Percentiles rank a stretch among this genome's conserved stretches.
phyloP scores from a whole-genome alignment of 2,113 vertebrate species.

The Todiramphus saurophagus region DNA sequence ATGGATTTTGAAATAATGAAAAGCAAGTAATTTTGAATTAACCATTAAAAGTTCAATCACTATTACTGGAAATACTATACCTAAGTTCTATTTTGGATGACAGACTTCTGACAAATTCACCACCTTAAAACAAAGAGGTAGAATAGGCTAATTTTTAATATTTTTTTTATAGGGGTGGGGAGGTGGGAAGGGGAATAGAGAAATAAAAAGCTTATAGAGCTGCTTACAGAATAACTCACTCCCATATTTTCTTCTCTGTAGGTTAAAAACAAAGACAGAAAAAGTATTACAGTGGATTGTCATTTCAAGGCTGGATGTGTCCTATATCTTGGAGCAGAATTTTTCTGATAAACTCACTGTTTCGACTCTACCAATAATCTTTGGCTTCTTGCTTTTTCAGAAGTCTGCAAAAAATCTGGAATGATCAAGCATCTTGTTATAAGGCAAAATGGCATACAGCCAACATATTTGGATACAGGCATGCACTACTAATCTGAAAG shows the following conservation, averaged over 20 bases:
- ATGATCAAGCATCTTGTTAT: background rate
- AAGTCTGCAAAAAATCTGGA: background rate
- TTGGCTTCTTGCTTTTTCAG: background rate
- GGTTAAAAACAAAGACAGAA: background rate
- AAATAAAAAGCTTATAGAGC: background rate
- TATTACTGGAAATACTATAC: background rate
- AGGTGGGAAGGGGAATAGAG: background rate
- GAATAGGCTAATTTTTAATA: background rate
- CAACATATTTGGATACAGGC: background rate
- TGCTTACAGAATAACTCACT: background rate
- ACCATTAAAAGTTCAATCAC: background rate
- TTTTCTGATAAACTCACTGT: background rate
- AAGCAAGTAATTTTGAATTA: background rate
- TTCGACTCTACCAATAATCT: background rate
- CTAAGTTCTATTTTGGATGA: background rate
- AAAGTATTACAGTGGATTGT: background rate
- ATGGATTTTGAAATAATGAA: background rate
- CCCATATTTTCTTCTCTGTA: background rate
- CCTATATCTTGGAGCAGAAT: background rate
- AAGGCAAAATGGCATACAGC: background rate
- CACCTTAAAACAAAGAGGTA: background rate
- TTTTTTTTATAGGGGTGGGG: fast-evolving
- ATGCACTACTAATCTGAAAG: background rate
- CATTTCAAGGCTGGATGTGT: background rate
- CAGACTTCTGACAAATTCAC: background rate